Conservation (phyloP, 2,888 invertebrate genomes). For the Lacanobia wlatinum region DNA sequence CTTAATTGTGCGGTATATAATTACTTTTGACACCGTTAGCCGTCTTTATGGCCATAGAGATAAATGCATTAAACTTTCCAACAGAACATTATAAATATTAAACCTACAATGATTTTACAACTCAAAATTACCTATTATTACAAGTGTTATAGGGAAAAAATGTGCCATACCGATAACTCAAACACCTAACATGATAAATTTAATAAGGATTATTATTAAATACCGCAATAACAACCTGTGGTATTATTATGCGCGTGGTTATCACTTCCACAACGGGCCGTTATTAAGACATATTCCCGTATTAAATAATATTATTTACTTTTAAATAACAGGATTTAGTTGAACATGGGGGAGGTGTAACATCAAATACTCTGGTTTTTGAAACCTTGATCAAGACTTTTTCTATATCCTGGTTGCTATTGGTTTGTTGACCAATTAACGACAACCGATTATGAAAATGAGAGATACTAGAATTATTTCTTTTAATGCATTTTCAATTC, state of each 20-base stretch:
- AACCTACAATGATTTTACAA: background rate
- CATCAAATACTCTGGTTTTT: background rate
- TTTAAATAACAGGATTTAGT: constrained; percentile 20
- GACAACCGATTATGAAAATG: background rate
- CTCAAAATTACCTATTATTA: constrained; percentile 2
- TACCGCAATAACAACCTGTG: background rate
- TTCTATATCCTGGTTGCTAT: background rate
- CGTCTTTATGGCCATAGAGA: constrained; percentile 34
- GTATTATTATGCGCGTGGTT: constrained; percentile 23
- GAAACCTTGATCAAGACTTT: background rate
- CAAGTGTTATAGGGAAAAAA: constrained; percentile 20
- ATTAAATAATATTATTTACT: constrained; percentile 29
- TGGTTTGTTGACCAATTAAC: background rate
- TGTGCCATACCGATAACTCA: background rate
- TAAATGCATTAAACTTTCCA: constrained; percentile 47
- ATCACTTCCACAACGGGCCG: constrained; percentile 23
- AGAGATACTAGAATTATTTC: no score
- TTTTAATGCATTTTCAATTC: no score
- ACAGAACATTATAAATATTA: constrained; percentile 13
- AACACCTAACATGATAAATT: constrained; percentile 16
- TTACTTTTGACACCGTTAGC: constrained; percentile 35
- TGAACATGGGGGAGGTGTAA: background rate
- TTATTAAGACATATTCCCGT: constrained; percentile 10
- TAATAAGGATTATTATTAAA: constrained; percentile 20
- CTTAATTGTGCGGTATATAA: constrained; percentile 31